Percentiles rank a stretch among this genome's conserved stretches.
phyloP scores from a whole-genome alignment of 2,113 vertebrate genomes.

The Paramisgurnus dabryanus region DNA sequence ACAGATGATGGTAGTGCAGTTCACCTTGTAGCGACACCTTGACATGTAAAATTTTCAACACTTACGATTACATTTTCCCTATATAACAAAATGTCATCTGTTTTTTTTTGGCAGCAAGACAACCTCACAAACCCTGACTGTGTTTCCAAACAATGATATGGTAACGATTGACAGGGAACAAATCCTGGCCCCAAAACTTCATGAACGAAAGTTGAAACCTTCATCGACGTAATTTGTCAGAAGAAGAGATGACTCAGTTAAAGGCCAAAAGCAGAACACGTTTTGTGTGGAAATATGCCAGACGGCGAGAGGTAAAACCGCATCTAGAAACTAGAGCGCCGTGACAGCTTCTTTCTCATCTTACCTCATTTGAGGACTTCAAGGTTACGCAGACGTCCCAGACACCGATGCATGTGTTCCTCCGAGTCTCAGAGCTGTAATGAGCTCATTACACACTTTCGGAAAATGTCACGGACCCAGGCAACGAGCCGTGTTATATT shows the following conservation, averaged over 20 bases:
- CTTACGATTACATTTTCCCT: neutral
- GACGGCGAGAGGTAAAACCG: neutral
- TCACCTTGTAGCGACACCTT: neutral
- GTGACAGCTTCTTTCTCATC: constrained; percentile 30
- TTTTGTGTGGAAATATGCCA: constrained; percentile 42
- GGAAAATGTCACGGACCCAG: constrained; percentile 40
- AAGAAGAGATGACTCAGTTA: constrained; percentile 30
- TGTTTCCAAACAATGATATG: neutral
- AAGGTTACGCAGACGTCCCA: constrained; percentile 43
- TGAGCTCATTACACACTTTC: constrained; percentile 47
- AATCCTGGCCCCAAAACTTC: neutral
- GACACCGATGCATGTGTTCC: constrained; percentile 8
- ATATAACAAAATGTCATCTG: constrained; percentile 18
- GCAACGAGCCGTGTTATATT: constrained; percentile 4
- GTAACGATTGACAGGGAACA: constrained; percentile 14
- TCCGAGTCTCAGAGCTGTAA: constrained; percentile 35
- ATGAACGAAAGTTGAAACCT: constrained; percentile 19
- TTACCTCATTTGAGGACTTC: constrained; percentile 43
- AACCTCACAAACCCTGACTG: constrained; percentile 9
- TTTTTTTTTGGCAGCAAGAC: constrained; percentile 4
- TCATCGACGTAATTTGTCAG: constrained; percentile 37
- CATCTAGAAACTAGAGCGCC: neutral
- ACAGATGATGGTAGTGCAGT: neutral
- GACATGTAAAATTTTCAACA: constrained; percentile 24
- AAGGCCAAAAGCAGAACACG: constrained; percentile 12